Evolutionary conservation across 2,113 vertebrate genomes (phyloP).

Genomic region (Plecotus auritus): DNA sequence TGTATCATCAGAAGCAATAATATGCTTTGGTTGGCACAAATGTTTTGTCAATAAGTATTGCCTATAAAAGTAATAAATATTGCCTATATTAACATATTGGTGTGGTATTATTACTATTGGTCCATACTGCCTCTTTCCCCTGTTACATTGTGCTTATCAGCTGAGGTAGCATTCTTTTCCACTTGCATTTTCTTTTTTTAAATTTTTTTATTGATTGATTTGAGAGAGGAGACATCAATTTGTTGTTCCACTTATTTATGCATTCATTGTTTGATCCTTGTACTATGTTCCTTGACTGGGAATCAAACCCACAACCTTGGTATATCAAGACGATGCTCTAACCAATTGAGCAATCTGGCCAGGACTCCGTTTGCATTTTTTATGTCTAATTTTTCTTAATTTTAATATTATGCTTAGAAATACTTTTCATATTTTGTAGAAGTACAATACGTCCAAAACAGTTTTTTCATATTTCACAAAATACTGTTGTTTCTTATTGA

Average conservation of each 20-base stretch:
- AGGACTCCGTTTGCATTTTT: neutral
- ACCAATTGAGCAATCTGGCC: too few species aligned
- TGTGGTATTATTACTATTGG: neutral
- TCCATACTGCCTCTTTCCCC: neutral
- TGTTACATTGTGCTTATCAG: neutral
- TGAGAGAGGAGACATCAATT: neutral
- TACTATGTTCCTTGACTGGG: neutral
- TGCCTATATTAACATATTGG: neutral
- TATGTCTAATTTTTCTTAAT: neutral
- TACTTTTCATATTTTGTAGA: neutral
- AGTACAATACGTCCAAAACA: neutral
- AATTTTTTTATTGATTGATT: neutral
- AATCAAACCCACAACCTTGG: neutral
- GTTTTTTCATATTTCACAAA: constrained; percentile 21
- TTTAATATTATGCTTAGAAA: neutral
- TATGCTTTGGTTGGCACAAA: neutral
- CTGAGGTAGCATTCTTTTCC: neutral
- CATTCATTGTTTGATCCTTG: neutral
- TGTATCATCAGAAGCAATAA: neutral
- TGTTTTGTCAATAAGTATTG: neutral
- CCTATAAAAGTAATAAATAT: neutral
- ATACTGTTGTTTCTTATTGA: neutral
- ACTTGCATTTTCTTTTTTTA: neutral
- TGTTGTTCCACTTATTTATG: neutral
- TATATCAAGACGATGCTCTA: too few species aligned